These are phyloP conservation scores for Stegastes partitus DNA, from an alignment of 2,113 vertebrate species.

Conservation along the genomic window DNA sequence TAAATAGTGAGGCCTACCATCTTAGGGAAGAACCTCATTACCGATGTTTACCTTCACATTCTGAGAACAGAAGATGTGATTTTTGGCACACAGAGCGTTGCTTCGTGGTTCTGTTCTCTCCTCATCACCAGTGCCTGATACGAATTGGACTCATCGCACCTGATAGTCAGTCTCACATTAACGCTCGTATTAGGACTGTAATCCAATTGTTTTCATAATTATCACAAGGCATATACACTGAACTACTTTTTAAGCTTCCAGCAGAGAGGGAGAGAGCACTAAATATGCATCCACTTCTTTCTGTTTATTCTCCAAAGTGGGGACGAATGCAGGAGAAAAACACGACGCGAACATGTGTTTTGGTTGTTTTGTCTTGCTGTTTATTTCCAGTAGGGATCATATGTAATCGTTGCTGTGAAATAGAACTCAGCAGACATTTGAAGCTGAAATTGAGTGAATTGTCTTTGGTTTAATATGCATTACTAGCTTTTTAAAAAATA, in stretches of 20 bases:
- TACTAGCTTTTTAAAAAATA: not conserved
- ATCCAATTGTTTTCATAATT: not conserved
- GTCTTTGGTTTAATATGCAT: not conserved
- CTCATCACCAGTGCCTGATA: not conserved
- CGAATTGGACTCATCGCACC: not conserved
- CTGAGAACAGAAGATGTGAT: constrained; percentile 6
- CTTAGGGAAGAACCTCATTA: constrained; percentile 30
- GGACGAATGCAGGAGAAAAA: not conserved
- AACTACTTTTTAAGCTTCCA: not conserved
- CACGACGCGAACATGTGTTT: not conserved
- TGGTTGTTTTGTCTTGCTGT: too few relatives aligned
- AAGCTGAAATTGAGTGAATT: fast-evolving
- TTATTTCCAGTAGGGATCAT: too few relatives aligned
- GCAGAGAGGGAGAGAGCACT: not conserved
- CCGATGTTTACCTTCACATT: not conserved
- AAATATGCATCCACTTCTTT: not conserved
- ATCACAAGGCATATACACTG: too few relatives aligned
- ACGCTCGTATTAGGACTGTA: not conserved
- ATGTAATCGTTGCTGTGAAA: too few relatives aligned
- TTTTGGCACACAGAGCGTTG: constrained; percentile 19
- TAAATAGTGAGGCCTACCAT: not conserved
- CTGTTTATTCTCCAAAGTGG: not conserved
- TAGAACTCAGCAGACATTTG: too few relatives aligned
- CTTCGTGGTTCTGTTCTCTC: not conserved
- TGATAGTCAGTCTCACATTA: constrained; percentile 7